Evolutionary conservation across 1,140 invertebrate species (phyloP).

Genomic region (Trigoniulus corallinus): DNA sequence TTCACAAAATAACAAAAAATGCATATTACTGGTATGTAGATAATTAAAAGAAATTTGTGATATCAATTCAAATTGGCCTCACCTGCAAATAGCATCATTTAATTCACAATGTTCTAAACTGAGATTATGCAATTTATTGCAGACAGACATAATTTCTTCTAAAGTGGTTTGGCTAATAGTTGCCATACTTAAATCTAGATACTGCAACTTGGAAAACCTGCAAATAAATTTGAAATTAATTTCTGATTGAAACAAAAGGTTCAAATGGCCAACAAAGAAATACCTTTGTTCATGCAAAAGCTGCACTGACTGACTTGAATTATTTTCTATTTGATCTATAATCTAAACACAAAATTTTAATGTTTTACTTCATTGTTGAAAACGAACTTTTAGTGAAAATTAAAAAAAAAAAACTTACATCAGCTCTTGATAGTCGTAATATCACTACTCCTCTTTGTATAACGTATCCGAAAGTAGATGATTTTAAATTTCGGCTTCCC

Average conservation of each 20-base stretch:
- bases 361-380: too few relatives aligned
- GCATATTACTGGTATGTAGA: too few relatives aligned
- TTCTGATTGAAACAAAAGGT: slow-evolving; percentile 15
- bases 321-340: too few relatives aligned
- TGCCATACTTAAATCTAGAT: slow-evolving; percentile 67
- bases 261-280: too few relatives aligned
- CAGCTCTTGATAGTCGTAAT: slow-evolving; percentile 53
- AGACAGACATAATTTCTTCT: slow-evolving; percentile 41
- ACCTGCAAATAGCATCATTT: slow-evolving; percentile 38
- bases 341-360: too few relatives aligned
- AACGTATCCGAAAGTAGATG: slow-evolving; percentile 47
- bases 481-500: slow-evolving; percentile 42
- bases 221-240: slow-evolving; percentile 13
- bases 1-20: not conserved
- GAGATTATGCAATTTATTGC: slow-evolving; percentile 53
- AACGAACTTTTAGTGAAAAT: too few relatives aligned
- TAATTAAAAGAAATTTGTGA: not conserved
- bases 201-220: slow-evolving; percentile 40
- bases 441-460: slow-evolving; percentile 51
- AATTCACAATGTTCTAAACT: slow-evolving; percentile 60
- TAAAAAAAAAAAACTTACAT: too few relatives aligned
- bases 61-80: slow-evolving; percentile 19
- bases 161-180: slow-evolving; percentile 38
- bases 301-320: too few relatives aligned
- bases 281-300: too few relatives aligned